Percentiles rank a stretch among this genome's conserved stretches.
Evolutionary conservation across 2,797 vertebrate species (phyloP).

Genomic region (Alosa sapidissima): DNA sequence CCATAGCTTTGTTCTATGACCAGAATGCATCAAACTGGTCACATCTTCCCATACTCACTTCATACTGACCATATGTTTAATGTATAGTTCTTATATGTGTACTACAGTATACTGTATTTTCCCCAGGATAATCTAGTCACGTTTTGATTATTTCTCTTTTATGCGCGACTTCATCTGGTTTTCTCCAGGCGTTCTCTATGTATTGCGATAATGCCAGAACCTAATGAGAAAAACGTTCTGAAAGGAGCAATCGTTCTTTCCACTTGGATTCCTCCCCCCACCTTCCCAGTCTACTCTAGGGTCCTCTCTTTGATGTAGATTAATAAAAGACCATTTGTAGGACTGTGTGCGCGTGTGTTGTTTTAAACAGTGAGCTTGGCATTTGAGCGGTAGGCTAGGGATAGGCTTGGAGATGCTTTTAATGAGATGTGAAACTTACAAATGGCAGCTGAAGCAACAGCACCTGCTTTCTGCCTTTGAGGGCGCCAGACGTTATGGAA

Average conservation of each 20-base stretch:
- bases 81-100: neutral
- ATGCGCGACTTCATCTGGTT: neutral
- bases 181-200: neutral
- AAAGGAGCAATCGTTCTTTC: neutral
- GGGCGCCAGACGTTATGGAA: neutral
- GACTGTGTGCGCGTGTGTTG: neutral
- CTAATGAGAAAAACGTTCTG: neutral
- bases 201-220: neutral
- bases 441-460: neutral
- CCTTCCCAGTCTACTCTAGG: too few relatives aligned
- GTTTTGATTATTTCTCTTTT: slow-evolving; percentile 7
- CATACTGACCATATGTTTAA: neutral
- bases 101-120: neutral
- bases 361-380: neutral
- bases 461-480: neutral
- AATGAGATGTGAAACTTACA: neutral
- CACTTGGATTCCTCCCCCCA: neutral
- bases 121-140: neutral
- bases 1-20: neutral
- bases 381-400: neutral
- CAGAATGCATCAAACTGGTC: neutral
- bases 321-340: neutral
- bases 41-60: neutral
- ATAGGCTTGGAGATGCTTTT: neutral
- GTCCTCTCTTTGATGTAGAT: neutral